These are phyloP conservation scores for Eubasilissa splendida DNA, from an alignment of 2,888 invertebrate genomes.

Conservation along the genomic window DNA sequence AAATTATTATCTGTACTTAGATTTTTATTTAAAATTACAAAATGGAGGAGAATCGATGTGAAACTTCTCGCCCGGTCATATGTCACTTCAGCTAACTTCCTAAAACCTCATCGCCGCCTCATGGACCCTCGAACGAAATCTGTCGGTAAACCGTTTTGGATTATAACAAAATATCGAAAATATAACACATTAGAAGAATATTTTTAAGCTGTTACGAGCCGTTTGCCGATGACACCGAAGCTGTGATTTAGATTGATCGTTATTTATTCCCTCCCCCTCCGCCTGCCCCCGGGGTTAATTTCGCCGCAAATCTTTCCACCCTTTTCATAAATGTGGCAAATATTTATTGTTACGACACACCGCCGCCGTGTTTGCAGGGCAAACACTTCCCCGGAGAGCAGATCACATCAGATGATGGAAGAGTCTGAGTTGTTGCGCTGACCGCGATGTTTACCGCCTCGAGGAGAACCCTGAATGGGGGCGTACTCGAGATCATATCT, in stretches of 20 bases:
- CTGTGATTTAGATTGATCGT: slow-evolving; percentile 14
- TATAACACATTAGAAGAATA: too few species aligned
- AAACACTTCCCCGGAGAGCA: slow-evolving; percentile 20
- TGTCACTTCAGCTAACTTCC: too few species aligned
- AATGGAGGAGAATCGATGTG: too few species aligned
- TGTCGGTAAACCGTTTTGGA: too few species aligned
- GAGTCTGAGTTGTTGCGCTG: slow-evolving; percentile 12
- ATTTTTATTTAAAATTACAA: too few species aligned
- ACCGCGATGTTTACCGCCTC: slow-evolving; percentile 15
- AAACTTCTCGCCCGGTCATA: too few species aligned
- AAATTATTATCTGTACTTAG: too few species aligned
- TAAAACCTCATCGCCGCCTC: too few species aligned
- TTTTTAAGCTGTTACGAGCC: too few species aligned
- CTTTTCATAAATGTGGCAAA: neutral
- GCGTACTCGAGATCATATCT: slow-evolving; percentile 20
- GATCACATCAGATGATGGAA: slow-evolving; percentile 30
- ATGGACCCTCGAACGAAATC: too few species aligned
- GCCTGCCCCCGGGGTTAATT: neutral
- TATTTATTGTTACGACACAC: slow-evolving; percentile 18
- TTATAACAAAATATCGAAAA: too few species aligned
- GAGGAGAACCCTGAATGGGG: neutral
- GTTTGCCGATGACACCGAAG: neutral
- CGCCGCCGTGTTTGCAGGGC: slow-evolving; percentile 1
- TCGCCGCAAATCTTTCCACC: neutral
- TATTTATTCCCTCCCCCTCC: neutral